Evolutionary conservation across 2,888 invertebrate genomes (phyloP).

Genomic region (Marasmarcha lunaedactyla): DNA sequence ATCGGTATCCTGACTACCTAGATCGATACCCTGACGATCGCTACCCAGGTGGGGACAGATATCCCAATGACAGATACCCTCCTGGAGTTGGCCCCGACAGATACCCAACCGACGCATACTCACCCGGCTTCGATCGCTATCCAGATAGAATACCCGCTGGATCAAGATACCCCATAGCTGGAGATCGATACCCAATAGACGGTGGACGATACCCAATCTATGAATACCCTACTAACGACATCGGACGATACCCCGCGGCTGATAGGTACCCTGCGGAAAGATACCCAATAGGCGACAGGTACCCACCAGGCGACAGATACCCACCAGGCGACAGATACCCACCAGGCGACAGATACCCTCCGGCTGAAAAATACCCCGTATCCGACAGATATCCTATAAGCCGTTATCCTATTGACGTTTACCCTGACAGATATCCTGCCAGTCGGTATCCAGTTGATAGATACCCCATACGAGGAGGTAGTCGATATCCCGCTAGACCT

Average conservation of each 20-base stretch:
- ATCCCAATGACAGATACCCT: constrained; percentile 36
- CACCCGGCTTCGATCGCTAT: constrained; percentile 40
- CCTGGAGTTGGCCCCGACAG: constrained; percentile 20
- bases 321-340: constrained; percentile 42
- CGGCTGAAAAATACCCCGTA: constrained; percentile 32
- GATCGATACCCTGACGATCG: constrained; percentile 56
- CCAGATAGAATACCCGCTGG: constrained; percentile 55
- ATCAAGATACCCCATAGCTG: constrained; percentile 40
- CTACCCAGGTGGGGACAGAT: constrained; percentile 42
- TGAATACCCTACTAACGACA: constrained; percentile 36
- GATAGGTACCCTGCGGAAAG: constrained; percentile 50
- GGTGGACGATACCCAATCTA: constrained; percentile 43
- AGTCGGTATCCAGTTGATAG: constrained; percentile 44
- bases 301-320: constrained; percentile 46
- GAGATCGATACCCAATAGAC: constrained; percentile 47
- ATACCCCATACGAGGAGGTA: constrained; percentile 38
- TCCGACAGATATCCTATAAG: constrained; percentile 50
- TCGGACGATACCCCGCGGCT: constrained; percentile 40
- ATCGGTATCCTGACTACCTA: constrained; percentile 66
- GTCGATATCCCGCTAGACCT: constrained; percentile 42
- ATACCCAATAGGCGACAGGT: constrained; percentile 41
- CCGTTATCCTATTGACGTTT: constrained; percentile 44
- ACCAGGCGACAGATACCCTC: constrained; percentile 38
- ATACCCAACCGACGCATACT: constrained; percentile 58
- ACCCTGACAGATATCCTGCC: constrained; percentile 40